Evolutionary conservation across 2,888 invertebrate species (phyloP).

Genomic region (Agrochola circellaris): DNA sequence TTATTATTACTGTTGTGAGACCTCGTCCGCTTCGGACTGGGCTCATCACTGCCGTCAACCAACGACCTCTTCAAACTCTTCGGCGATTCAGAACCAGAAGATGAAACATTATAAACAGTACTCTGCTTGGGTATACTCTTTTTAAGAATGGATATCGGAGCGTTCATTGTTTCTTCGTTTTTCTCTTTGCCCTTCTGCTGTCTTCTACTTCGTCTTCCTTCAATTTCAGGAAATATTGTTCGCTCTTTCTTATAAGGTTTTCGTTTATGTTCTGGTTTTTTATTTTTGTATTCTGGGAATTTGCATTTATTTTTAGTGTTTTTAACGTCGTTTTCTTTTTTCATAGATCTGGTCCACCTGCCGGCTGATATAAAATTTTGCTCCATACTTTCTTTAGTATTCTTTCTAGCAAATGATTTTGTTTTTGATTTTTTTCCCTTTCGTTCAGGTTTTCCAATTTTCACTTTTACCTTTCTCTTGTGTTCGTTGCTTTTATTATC

Average conservation of each 20-base stretch:
- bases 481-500: slow-evolving; percentile 37
- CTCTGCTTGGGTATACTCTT: slow-evolving; percentile 73
- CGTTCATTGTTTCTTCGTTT: slow-evolving; percentile 52
- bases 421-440: slow-evolving; percentile 38
- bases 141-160: slow-evolving; percentile 66
- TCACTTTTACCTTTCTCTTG: slow-evolving; percentile 55
- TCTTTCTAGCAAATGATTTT: slow-evolving; percentile 26
- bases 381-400: slow-evolving; percentile 10
- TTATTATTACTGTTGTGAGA: slow-evolving; percentile 46
- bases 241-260: slow-evolving; percentile 36
- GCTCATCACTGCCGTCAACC: slow-evolving; percentile 63
- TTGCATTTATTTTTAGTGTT: slow-evolving; percentile 20
- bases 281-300: slow-evolving; percentile 42
- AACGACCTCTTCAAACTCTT: slow-evolving; percentile 74
- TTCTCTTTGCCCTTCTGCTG: slow-evolving; percentile 69
- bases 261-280: slow-evolving; percentile 28
- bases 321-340: slow-evolving; percentile 63
- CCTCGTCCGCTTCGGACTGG: slow-evolving; percentile 74
- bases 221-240: slow-evolving; percentile 63
- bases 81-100: slow-evolving; percentile 74
- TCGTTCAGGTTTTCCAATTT: slow-evolving; percentile 44
- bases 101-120: slow-evolving; percentile 76
- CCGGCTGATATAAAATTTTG: slow-evolving; percentile 29
- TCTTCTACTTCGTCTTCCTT: slow-evolving; percentile 76
- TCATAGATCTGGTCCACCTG: slow-evolving; percentile 64